Conservation (phyloP, 2,113 vertebrate genomes). For the Eudyptes chrysolophus region DNA sequence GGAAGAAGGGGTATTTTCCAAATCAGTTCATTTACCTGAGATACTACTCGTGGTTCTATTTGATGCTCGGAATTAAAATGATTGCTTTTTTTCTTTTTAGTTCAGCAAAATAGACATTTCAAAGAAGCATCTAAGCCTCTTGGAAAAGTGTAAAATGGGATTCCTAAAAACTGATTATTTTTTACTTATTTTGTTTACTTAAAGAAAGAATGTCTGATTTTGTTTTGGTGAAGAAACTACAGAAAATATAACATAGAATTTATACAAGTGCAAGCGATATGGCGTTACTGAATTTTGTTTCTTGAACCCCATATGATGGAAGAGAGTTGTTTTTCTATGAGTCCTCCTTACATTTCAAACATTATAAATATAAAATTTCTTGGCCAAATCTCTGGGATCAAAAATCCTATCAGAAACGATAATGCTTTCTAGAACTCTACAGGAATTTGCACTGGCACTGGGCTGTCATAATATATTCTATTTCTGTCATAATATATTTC, state of each 20-base stretch:
- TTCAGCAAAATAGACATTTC: neutral
- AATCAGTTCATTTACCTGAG: neutral
- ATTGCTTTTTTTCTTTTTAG: neutral
- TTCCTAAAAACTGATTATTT: neutral
- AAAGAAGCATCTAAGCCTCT: neutral
- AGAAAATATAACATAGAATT: neutral
- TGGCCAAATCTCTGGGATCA: neutral
- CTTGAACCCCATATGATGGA: neutral
- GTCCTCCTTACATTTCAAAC: neutral
- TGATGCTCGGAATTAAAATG: neutral
- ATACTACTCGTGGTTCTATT: neutral
- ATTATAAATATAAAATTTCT: neutral
- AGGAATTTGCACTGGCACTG: slow-evolving; percentile 13
- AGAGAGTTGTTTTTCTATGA: neutral
- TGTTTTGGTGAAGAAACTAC: neutral
- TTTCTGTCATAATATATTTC: slow-evolving; percentile 22
- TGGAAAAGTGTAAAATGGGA: neutral
- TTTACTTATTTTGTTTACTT: neutral
- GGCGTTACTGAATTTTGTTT: neutral
- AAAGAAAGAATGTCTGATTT: neutral
- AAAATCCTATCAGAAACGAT: neutral
- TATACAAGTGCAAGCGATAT: neutral
- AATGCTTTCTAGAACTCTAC: neutral
- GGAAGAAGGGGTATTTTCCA: neutral
- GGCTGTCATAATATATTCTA: neutral